Evolutionary conservation across 2,113 vertebrate species (phyloP), one percentile per base, ranked within the genome.

Genomic region (Heliornis fulica): DNA sequence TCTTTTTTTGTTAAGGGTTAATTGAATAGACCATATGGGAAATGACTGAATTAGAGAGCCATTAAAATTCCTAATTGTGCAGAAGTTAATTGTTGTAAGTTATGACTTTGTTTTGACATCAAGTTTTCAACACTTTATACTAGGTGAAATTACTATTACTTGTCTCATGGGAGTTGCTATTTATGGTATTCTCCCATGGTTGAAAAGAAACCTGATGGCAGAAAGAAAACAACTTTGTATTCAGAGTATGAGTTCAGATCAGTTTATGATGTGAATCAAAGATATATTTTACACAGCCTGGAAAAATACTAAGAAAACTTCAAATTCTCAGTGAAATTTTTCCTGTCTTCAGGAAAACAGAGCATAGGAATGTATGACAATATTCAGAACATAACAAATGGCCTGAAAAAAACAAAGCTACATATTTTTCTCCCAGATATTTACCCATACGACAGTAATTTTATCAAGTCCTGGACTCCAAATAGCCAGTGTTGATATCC

Each of bases 1-100:
- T 85, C 40, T 69, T 45, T 50, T n/a, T 91, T 78, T 51, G 25
- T 64, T 93, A 90, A 85, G 92, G 85, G 92, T 90, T 95, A 97
- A 95, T 93, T 93, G 66, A 95, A 61, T 9, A 83, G n/a, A 43
- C 10, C 89, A 76, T 32, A 50, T 57, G 89, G 87, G 74, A 94
- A 90, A 95, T 89, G 20, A 83, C 63, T 72, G 36, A 84, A 94
- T 81, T 82, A 92, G 57, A 93, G 45, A 76, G 79, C 63, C 29
- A 79, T 91, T 96, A 91, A 91, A 87, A 61, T 31, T 53, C 5
- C 48, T 89, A 96, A 94, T 91, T 95, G 53, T 69, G 26, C 16
- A 76, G 65, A 46, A 93, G 23, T 71, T 84, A 89, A 82, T 87
- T 90, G 43, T 96, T 85, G 36, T 40, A 64, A 84, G 43, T 72